Evolutionary conservation across 1,140 invertebrate species (phyloP).

Genomic region (Cheumatopsyche charites): DNA sequence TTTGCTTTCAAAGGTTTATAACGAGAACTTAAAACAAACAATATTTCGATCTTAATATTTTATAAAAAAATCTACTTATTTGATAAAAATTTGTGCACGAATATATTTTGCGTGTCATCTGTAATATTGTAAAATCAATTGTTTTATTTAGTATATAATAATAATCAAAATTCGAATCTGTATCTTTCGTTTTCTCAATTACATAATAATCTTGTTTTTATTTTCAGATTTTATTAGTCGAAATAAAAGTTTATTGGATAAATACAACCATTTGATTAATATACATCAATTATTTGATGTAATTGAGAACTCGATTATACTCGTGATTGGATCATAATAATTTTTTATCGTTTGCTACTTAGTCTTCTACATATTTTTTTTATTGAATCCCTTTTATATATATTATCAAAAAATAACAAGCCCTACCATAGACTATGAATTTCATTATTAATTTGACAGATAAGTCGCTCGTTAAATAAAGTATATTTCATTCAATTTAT

Average conservation of each 20-base stretch:
- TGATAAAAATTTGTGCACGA: constrained; percentile 19
- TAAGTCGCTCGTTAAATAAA: not conserved
- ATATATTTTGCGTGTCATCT: constrained; percentile 7
- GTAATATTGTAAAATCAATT: constrained; percentile 8
- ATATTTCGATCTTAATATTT: not conserved
- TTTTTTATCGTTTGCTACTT: too few relatives aligned
- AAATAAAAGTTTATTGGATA: too few relatives aligned
- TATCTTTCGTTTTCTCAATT: too few relatives aligned
- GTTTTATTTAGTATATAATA: not conserved
- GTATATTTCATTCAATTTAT: too few relatives aligned
- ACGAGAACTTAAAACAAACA: not conserved
- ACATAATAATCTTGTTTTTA: too few relatives aligned
- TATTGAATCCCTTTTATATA: not conserved
- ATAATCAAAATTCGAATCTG: too few relatives aligned
- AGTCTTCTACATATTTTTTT: constrained; percentile 9
- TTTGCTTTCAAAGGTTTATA: constrained; percentile 35
- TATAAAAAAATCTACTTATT: constrained; percentile 1
- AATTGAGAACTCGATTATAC: too few relatives aligned
- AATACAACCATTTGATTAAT: too few relatives aligned
- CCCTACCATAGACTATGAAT: constrained; percentile 28
- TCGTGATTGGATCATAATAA: too few relatives aligned
- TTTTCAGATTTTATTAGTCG: too few relatives aligned
- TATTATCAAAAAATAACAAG: constrained; percentile 35
- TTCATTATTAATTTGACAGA: constrained; percentile 31
- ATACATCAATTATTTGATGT: too few relatives aligned